A percentile compares a stretch with the other conserved stretches of the same genome.
Evolutionary conservation across 1,140 invertebrate species (phyloP).

Genomic region (Anoplolepis gracilipes): DNA sequence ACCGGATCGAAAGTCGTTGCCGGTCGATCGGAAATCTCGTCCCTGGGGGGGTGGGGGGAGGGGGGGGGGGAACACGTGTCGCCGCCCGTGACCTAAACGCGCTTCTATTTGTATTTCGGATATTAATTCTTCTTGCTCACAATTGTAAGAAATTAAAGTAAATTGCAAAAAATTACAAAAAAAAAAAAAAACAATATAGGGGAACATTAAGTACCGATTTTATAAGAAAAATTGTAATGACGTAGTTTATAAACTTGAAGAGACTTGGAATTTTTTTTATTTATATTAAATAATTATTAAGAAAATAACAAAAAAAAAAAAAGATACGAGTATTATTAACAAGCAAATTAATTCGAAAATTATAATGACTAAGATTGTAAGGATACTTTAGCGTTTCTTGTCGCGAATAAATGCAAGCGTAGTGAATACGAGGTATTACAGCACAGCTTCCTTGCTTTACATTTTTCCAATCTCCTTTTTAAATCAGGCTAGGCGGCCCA

Average conservation of each 20-base stretch:
- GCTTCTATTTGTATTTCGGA: not conserved
- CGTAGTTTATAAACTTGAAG: not conserved
- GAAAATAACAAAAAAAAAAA: too few species aligned
- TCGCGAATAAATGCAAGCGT: constrained; percentile 8
- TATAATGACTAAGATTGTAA: not conserved
- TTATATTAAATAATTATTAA: constrained; percentile 4
- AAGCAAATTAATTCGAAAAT: not conserved
- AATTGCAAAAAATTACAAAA: not conserved
- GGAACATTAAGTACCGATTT: not conserved
- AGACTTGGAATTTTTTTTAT: not conserved
- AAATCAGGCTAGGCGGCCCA: constrained; percentile 37
- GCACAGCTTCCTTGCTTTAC: constrained; percentile 41
- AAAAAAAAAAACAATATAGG: not conserved
- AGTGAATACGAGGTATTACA: constrained; percentile 36
- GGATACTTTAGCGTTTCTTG: not conserved
- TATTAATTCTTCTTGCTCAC: not conserved
- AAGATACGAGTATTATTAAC: too few species aligned
- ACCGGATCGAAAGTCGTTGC: constrained; percentile 43
- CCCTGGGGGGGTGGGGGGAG: too few species aligned
- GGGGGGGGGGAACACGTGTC: too few species aligned
- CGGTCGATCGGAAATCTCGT: constrained; percentile 16
- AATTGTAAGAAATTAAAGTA: not conserved
- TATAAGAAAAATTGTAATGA: not conserved
- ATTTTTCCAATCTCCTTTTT: constrained; percentile 59
- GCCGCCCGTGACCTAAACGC: not conserved